Base-by-base conservation (phyloP, 2,888 invertebrate species). In the Polydrusus tereticollis region DNA sequence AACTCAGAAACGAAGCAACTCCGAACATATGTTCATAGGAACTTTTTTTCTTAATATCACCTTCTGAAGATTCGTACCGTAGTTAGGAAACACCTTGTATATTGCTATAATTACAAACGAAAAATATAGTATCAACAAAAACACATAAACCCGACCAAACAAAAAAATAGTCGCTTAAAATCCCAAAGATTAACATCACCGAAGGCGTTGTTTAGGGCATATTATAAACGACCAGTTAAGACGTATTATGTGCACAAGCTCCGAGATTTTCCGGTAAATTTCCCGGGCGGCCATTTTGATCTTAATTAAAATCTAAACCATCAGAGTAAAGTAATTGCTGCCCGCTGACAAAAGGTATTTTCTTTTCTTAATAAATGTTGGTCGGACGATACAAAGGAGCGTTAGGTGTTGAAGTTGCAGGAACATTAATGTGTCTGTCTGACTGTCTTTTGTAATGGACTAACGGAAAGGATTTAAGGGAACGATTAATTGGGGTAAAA, bases 281-380 rank as follows among this genome's bases (percentile, higher is more conserved):
- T 52, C 52, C 52, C 52, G 16, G 16, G 52, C 26, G 52, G 16
- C 52, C 29, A 16, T 52, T 52, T 52, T 52, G 52, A 52, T 52
- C 52, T 52, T 52, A 52, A 52, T 52, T 52, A 52, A 52, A 52
- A 52, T 52, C 52, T 52, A 52, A 29, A 52, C 52, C 52, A 52
- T 26, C 29, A 16, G 52, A 52, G 52, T 12, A 20, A 52, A 52
- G 52, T 52, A 52, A 52, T 52, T 52, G 52, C 52, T 16, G 21
- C n/a, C 8, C 1, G n/a, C 52, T 29, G 52, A 52, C 52, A 52
- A 52, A 29, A 52, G 29, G 52, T 52, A 52, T 52, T 52, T 26
- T 52, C 52, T 52, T 26, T 47, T 23, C 14, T 52, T 52, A 52
- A 16, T 16, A 50, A 50, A 23, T 50, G 26, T 29, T 52, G 47